Evolutionary conservation across 1,140 invertebrate species (phyloP), one percentile per base, ranked within the genome.

Genomic region (Megalopta genalis): DNA sequence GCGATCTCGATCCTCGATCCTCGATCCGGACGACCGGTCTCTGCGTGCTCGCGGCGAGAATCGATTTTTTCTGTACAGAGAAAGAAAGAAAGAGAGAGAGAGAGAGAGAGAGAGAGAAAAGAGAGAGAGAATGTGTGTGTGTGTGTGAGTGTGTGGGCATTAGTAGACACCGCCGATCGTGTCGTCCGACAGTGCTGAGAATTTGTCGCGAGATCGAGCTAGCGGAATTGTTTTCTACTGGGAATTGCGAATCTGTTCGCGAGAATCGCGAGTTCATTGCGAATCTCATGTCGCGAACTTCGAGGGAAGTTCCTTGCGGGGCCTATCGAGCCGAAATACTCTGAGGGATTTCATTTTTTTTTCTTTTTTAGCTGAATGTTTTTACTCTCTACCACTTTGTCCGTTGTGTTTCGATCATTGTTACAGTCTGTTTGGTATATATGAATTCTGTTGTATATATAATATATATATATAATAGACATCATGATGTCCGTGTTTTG

Each of bases 351-450:
- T 32, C 32, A 4, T 32, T 32, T 32, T 32, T 32, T 4, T 32
- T 37, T 42, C 25, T 70, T 70, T 52, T 63, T 10, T 71, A 63
- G 32, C 21, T 14, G 59, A 63, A 70, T 16, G n/a, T 62, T 63
- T 63, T 42, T 4, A 67, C 79, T 71, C 49, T 75, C 52, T 23
- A 59, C 49, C 54, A 25, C 46, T 10, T 80, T 68, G 65, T 76
- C 68, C 69, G 63, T 76, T 68, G 42, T 52, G 32, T 52, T 52
- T 21, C 18, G 4, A 52, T 18, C 66, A 60, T 75, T 63, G 66
- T 83, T 75, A 67, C 23, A 79, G 2, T 63, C 63, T 80, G 66
- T 80, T 64, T 21, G 1, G 5, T 49, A 70, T 14, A 52, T 3
- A 25, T 39, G 14, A 12, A 16, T 23, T 32, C 42, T 46, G 42